phyloP scores from a whole-genome alignment of 2,113 vertebrate species.

The Dasyprocta punctata region DNA sequence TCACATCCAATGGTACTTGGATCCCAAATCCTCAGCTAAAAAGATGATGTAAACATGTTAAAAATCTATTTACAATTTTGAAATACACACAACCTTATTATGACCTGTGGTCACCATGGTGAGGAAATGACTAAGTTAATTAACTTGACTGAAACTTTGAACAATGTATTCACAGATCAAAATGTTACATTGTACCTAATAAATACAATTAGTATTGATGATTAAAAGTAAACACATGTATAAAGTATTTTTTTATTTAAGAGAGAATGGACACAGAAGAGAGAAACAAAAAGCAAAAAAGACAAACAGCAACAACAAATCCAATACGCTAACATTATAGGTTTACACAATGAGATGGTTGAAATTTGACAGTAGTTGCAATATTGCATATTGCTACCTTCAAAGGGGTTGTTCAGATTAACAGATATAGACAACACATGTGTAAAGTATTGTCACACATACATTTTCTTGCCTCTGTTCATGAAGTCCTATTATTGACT shows the following conservation, averaged over 20 bases:
- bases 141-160: not conserved
- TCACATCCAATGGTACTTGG: not conserved
- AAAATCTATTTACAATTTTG: not conserved
- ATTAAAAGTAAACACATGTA: not conserved
- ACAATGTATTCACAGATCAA: not conserved
- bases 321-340: too few species aligned
- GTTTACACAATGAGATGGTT: too few species aligned
- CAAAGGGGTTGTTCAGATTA: too few species aligned
- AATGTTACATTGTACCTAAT: not conserved
- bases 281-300: too few species aligned
- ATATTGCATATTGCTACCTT: too few species aligned
- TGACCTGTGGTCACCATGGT: not conserved
- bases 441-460: not conserved
- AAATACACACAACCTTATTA: not conserved
- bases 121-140: not conserved
- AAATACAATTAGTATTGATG: not conserved
- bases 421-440: too few species aligned
- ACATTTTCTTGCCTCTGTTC: not conserved
- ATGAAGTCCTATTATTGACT: not conserved
- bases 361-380: too few species aligned
- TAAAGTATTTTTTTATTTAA: too few species aligned
- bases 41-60: not conserved
- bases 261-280: too few species aligned
- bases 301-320: too few species aligned
- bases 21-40: not conserved